Base-by-base conservation (phyloP, 2,797 vertebrate genomes). In the Hephaestus fuliginosus region DNA sequence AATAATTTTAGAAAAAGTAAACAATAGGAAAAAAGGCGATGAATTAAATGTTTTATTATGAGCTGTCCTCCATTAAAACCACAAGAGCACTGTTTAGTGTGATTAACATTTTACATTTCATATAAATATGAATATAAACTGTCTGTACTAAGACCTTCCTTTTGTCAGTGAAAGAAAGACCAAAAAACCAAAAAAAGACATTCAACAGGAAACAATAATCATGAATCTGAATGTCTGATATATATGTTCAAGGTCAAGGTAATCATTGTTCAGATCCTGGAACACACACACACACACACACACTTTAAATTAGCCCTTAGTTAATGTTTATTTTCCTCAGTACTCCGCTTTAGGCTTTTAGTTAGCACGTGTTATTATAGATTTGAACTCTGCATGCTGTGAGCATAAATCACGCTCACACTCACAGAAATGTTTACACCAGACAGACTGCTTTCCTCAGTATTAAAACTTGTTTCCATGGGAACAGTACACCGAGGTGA, bases 381-480 rank as follows among this genome's bases (percentile, higher is more conserved):
- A 84, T 62, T 64, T 78, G 25, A 83, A 77, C 75, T 79, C 65
- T 55, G 58, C 76, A 76, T 58, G 18, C 58, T 77, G 57, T 61
- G n/a, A 75, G 64, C 46, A 0, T 66, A 53, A 56, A 5, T 15
- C 68, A 53, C 66, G 60, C 60, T 15, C 60, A 65, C 58, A 22
- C 33, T 36, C 15, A 65, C 43, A 63, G 14, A 62, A 22, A 69
- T 44, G 49, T 8, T 55, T 22, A 72, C 46, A 72, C 63, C 61
- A 51, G 28, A 43, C 53, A 69, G 1, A 48, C 70, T 55, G 58
- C 62, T 80, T 83, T 81, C 81, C 55, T 82, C 64, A 17, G 52
- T 68, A 22, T 69, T 53, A 76, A 78, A 88, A 74, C 60, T 39
- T 20, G 89, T 93, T 84, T 84, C 92, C 91, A 94, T 93, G 90